These are phyloP conservation scores for Kryphioiulus occultus DNA, from an alignment of 2,888 invertebrate genomes.

Conservation along the genomic window DNA sequence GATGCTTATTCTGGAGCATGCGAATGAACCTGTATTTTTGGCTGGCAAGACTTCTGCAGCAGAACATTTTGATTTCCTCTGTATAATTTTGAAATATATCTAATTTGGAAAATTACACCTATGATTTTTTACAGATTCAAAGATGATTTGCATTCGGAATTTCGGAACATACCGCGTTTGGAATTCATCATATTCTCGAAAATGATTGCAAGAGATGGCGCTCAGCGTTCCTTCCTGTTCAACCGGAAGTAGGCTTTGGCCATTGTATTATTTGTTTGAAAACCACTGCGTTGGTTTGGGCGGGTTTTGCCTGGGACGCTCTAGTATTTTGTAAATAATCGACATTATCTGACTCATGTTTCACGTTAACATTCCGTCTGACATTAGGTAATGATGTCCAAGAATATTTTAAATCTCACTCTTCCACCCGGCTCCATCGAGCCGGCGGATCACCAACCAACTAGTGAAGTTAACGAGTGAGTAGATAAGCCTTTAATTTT, in stretches of 20 bases:
- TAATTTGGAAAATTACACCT: no score
- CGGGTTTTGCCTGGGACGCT: not conserved
- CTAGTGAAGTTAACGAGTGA: constrained; percentile 56
- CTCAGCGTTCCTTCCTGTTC: not conserved
- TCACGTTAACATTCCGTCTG: not conserved
- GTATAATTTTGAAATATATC: no score
- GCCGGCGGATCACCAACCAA: constrained; percentile 66
- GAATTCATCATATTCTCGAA: not conserved
- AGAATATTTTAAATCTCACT: constrained; percentile 89
- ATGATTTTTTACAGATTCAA: no score
- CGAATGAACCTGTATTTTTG: not conserved
- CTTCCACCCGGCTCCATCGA: constrained; percentile 89
- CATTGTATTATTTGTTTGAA: constrained; percentile 16
- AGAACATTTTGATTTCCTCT: not conserved
- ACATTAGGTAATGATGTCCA: constrained; percentile 72
- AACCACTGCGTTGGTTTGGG: constrained; percentile 1
- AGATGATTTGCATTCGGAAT: no score
- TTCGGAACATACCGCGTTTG: not conserved
- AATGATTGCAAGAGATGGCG: not conserved
- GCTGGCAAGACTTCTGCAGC: not conserved
- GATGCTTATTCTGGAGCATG: not conserved
- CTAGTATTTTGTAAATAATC: not conserved
- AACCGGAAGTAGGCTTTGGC: not conserved
- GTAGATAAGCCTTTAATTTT: constrained; percentile 51
- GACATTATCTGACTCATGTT: not conserved